Base-by-base conservation (phyloP, 2,888 invertebrate genomes). In the Beris chalybata region DNA sequence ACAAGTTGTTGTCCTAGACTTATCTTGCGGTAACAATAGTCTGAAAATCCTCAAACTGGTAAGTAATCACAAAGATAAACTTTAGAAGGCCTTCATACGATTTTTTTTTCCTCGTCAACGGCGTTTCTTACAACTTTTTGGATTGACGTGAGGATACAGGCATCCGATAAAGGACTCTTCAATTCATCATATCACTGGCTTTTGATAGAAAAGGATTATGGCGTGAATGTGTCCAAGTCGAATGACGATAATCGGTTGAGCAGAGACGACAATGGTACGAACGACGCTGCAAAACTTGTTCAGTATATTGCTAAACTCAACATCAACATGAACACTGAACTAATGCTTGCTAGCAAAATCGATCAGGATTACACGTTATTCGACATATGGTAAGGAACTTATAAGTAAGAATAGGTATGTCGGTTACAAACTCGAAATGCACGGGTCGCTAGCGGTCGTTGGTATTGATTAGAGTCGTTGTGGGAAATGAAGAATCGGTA, bases 101-200 rank as follows among this genome's bases (percentile, higher is more conserved):
- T 12, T 12, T 50, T 38, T 56, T 38, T 56, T 15, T n/a, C n/a
- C 38, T 47, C 47, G 13, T 50, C 31, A 15, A 6, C 22, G 58
- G 22, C 48, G 32, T 13, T 63, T 45, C 32, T 47, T n/a, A 15
- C 58, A 47, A 13, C 12, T 50, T 32, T 13, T 64, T 9, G 45
- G n/a, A 31, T 45, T 38, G 38, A 43, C 9, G 12, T 15, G 30
- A 48, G 48, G 29, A 50, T 64, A 9, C 50, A 79, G 80, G 80
- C 79, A 74, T 80, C 81, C 71, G 72, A 76, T 71, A 76, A 76
- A 75, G 76, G 76, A 74, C 74, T 79, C 71, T 79, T 79, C 74
- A 80, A 77, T 74, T 75, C 76, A 72, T 76, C 78, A 74, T 79
- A 78, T 78, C 80, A 80, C 74, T 80, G 79, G 81, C 74, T 81